A percentile compares a stretch with the other conserved stretches of the same genome.
These are phyloP conservation scores for Parnassius glacialis DNA, from an alignment of 2,888 invertebrate species.

Conservation along the genomic window DNA sequence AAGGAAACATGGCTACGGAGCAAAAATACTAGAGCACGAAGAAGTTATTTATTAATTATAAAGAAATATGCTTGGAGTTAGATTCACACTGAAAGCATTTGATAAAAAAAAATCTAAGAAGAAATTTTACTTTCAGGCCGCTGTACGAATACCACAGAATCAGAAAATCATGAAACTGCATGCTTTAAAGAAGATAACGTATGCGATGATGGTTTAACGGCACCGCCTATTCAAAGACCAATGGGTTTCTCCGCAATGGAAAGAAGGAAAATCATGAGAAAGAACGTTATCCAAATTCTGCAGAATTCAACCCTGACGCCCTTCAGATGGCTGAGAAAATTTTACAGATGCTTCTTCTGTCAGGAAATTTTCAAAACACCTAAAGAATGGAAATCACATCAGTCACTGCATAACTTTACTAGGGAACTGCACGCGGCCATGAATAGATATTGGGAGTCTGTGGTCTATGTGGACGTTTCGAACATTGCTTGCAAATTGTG, in stretches of 20 bases:
- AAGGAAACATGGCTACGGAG: too few relatives aligned
- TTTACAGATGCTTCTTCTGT: constrained; percentile 50
- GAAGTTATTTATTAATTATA: too few relatives aligned
- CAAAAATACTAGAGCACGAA: too few relatives aligned
- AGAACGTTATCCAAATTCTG: constrained; percentile 43
- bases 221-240: constrained; percentile 19
- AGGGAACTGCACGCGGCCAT: constrained; percentile 37
- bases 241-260: constrained; percentile 27
- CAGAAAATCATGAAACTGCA: constrained; percentile 19
- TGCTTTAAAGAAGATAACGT: constrained; percentile 8
- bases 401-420: constrained; percentile 32
- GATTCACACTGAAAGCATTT: neutral
- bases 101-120: constrained; percentile 26
- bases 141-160: constrained; percentile 15
- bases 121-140: constrained; percentile 37
- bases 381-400: constrained; percentile 43
- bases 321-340: constrained; percentile 44
- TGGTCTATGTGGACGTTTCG: constrained; percentile 43
- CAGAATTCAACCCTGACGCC: constrained; percentile 45
- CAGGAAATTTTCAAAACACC: constrained; percentile 41
- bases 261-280: constrained; percentile 36
- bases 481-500: constrained; percentile 42
- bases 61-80: too few relatives aligned
- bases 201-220: constrained; percentile 22
- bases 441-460: constrained; percentile 39